Evolutionary conservation across 2,888 invertebrate species (phyloP), one percentile per base, ranked within the genome.

Genomic region (Drosophila barbarae): DNA sequence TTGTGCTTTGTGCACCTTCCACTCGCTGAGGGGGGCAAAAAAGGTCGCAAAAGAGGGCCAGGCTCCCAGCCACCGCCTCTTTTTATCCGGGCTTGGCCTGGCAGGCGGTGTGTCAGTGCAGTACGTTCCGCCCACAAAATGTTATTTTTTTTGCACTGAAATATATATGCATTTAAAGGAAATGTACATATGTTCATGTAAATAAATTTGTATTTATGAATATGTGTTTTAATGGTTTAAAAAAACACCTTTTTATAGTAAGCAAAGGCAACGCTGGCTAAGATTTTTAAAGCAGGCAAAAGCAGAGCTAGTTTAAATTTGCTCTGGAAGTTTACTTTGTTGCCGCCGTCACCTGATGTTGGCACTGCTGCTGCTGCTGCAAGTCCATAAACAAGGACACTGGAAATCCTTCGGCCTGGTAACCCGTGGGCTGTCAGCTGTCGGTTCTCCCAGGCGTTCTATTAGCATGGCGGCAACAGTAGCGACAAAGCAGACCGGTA

Each of bases 381-480:
- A 28, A 35, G 41, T 42, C 34, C 41, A 49, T 50, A 50, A 63
- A 50, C 39, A 58, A 50, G 60, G 41, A 59, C 50, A 36, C 30
- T 15, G 35, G 15, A 8, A 34, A 21, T 49, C 36, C 55, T 30
- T 49, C 13, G 21, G 32, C 32, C 42, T 44, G 52, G 41, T 28
- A 42, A 42, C 42, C 42, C 42, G 23, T 26, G 13, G 44, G 13
- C 36, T 30, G 55, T 39, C 39, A 47, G 39, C 60, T 59, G 60
- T 30, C 10, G 39, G 12, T 13, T 15, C 39, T 49, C 35, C 59
- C 38, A 47, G 26, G 26, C 34, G 13, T 56, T 41, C 42, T 55
- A 64, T 65, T 64, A 44, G 61, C 52, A 53, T 54, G 58, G 15
- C 41, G 44, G 21, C 28, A 23, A 2, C 26, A 41, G n/a, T 35